Percentiles rank a stretch among this genome's conserved stretches.
Conservation (phyloP, 2,113 vertebrate species). For the Calidris pugnax region DNA sequence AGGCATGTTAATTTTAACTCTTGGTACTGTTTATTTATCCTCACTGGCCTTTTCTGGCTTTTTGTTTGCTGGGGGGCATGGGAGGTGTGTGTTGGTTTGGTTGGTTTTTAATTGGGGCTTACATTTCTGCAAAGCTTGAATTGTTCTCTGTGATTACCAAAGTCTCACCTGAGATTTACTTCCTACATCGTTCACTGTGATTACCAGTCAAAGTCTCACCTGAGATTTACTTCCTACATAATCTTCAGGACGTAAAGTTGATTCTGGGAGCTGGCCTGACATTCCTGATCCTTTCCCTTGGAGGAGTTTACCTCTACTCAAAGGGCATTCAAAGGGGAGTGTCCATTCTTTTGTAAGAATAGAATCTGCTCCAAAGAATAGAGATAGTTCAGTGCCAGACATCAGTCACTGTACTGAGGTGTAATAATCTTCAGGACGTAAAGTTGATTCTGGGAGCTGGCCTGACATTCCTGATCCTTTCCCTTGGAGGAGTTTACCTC, state of each 20-base stretch:
- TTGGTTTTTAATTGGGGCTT: neutral
- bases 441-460: neutral
- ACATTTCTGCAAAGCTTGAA: neutral
- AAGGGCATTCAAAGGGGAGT: neutral
- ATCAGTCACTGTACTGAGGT: neutral
- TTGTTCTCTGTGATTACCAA: no score
- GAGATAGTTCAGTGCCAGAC: neutral
- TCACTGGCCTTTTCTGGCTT: neutral
- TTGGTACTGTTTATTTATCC: neutral
- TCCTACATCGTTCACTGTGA: no score
- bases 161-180: neutral
- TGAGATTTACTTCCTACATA: neutral
- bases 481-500: neutral
- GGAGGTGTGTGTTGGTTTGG: neutral
- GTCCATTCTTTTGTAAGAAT: neutral
- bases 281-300: neutral
- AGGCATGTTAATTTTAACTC: neutral
- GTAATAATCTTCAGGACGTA: neutral
- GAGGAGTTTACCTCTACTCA: neutral
- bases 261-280: neutral
- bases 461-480: neutral
- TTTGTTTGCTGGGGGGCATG: neutral
- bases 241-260: neutral
- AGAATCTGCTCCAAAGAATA: neutral
- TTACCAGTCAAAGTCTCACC: neutral